Evolutionary conservation across 2,113 vertebrate genomes (phyloP), one percentile per base, ranked within the genome.

Genomic region (Macquaria ambigua): DNA sequence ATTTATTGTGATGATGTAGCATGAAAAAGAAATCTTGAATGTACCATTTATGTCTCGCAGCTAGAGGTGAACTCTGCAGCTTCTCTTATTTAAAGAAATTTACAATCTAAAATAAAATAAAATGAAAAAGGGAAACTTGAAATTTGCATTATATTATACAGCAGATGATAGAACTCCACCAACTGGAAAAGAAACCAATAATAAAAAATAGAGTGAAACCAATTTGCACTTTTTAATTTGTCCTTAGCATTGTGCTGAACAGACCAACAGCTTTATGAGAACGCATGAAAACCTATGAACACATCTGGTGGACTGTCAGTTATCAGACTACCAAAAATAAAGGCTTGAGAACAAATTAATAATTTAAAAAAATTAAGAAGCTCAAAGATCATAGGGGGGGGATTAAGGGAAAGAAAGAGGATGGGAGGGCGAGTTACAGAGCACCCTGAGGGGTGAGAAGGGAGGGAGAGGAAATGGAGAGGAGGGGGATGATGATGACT

Each of bases 301-400:
- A 43, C 9, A 9, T 43, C 41, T 43, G 39, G 6, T 39, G 39
- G 6, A 43, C 8, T 43, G 41, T 43, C 41, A 43, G 8, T 43
- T 9, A 0, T 43, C 41, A 43, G 41, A 43, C 8, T 10, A 10
- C 8, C 9, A 10, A 10, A 43, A 43, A 43, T 43, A 43, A 39
- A 39, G 39, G 39, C 39, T 39, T 4, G 5, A 39, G 28, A 39
- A 39, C 39, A 39, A 39, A 39, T 39, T 8, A 39, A 39, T 34
- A 31, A 31, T 31, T 31, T 2, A 31, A 31, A 31, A 31, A 31
- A 31, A 31, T 31, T 31, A 31, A 31, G 77, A 77, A 72, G 53
- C 84, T 75, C 77, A 66, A 20, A 83, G 88, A 90, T 91, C 73
- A 82, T 69, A 80, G n/a, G 4, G 74, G 34, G 78, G 34, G 78